Percentiles rank a stretch among this genome's conserved stretches.
Conservation (phyloP, 2,113 vertebrate genomes). For the Podilymbus podiceps region DNA sequence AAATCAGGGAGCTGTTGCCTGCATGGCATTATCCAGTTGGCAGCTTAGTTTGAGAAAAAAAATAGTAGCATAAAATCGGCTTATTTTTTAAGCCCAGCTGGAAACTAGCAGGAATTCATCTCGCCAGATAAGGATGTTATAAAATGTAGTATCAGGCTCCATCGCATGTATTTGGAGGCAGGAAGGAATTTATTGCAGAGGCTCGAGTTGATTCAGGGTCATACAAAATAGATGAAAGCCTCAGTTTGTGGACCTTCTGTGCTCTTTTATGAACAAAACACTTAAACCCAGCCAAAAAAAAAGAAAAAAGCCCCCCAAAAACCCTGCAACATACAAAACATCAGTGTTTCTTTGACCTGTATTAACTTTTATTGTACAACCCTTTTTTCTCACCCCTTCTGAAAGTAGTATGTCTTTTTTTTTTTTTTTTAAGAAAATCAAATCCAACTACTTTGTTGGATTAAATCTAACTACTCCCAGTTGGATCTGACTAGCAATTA, state of each 20-base stretch:
- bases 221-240: not conserved
- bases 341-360: not conserved
- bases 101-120: not conserved
- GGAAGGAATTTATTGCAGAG: not conserved
- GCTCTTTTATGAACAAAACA: not conserved
- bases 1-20: not conserved
- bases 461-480: not conserved
- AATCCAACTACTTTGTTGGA: not conserved
- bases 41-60: not conserved
- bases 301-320: not conserved
- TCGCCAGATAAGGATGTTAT: not conserved
- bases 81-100: conserved; percentile 31
- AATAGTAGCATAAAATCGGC: conserved; percentile 9
- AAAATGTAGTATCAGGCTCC: not conserved
- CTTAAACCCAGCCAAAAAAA: too few species aligned
- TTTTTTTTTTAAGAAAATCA: not conserved
- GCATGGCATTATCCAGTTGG: not conserved
- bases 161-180: not conserved
- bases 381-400: not conserved
- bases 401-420: not conserved
- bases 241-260: not conserved
- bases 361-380: not conserved
- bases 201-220: not conserved
- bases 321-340: not conserved
- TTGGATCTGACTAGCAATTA: not conserved